These are phyloP conservation scores for Tethea ocularis DNA, from an alignment of 2,888 invertebrate genomes.

Conservation along the genomic window DNA sequence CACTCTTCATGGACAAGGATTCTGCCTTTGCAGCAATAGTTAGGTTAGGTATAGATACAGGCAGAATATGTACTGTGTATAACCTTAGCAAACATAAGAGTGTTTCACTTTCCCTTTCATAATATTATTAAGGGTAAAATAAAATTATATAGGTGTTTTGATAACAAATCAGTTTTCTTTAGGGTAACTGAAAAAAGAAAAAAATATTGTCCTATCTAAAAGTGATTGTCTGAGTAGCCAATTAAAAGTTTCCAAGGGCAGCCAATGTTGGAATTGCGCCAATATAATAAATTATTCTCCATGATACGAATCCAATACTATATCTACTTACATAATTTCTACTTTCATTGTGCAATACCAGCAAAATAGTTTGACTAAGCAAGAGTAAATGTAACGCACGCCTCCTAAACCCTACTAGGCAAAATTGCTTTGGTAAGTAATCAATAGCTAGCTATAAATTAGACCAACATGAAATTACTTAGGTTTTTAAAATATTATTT, in stretches of 20 bases:
- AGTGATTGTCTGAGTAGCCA: slow-evolving; percentile 49
- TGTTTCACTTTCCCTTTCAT: too few relatives aligned
- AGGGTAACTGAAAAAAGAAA: slow-evolving; percentile 13
- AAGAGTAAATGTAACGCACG: background rate
- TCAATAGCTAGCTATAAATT: too few relatives aligned
- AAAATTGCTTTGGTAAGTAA: too few relatives aligned
- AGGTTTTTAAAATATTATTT: too few relatives aligned
- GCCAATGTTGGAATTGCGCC: slow-evolving; percentile 53
- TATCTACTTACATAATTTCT: slow-evolving; percentile 31
- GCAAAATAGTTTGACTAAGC: slow-evolving; percentile 16
- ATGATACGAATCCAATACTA: slow-evolving; percentile 45
- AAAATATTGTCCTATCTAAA: slow-evolving; percentile 36
- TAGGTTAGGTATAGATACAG: too few relatives aligned
- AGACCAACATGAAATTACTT: too few relatives aligned
- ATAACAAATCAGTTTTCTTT: background rate
- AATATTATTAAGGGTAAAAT: too few relatives aligned
- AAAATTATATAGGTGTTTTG: too few relatives aligned
- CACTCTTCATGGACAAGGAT: too few relatives aligned
- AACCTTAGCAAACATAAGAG: too few relatives aligned
- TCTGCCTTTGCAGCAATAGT: too few relatives aligned
- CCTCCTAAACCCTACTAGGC: slow-evolving; percentile 5
- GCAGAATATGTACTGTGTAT: too few relatives aligned
- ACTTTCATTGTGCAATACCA: slow-evolving; percentile 17
- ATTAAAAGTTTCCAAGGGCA: slow-evolving; percentile 63
- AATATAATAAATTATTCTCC: slow-evolving; percentile 43